Evolutionary conservation across 2,797 vertebrate genomes (phyloP), one percentile per base, ranked within the genome.

Genomic region (Hephaestus fuliginosus): DNA sequence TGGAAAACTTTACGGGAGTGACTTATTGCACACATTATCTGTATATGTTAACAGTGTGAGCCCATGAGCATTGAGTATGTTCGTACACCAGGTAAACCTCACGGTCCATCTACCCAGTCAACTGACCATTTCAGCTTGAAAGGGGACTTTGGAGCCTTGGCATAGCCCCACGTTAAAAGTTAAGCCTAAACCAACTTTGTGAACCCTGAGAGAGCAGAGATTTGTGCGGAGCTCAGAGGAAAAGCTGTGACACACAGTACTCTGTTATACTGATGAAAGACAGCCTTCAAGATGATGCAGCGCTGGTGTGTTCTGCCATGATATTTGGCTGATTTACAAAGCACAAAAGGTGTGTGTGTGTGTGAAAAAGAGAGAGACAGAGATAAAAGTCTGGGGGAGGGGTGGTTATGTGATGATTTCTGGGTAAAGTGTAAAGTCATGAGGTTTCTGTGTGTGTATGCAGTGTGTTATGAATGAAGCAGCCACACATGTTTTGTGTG

Each of bases 91-190:
- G 48, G 49, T 76, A 15, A 84, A 76, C 67, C 1, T 67, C 39
- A 20, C 20, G 12, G 22, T 71, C 36, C 18, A 20, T n/a, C 41
- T 67, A 30, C 41, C 0, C 2, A 57, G 49, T 49, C 30, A 80
- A 10, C 28, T 1, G 2, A 48, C 68, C 53, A 5, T 15, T 68
- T 53, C 8, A 70, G 22, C 25, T 9, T 8, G 7, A 53, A 3
- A 0, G 52, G 43, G 73, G 65, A 88, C 86, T 93, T 88, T 88
- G 88, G 55, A 77, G 79, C 62, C 39, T 69, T n/a, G 43, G 66
- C 74, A 3, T 3, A 57, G 67, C 7, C 56, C 53, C 30, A 0
- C 0, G 72, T 73, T 84, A 82, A 85, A 78, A 4, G 76, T 83
- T 90, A 86, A 92, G 84, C 70, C 77, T 30, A n/a, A 71, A 67